These are phyloP conservation scores for Acanthosepion lycidas DNA, from an alignment of 2,888 invertebrate genomes.

Conservation along the genomic window DNA sequence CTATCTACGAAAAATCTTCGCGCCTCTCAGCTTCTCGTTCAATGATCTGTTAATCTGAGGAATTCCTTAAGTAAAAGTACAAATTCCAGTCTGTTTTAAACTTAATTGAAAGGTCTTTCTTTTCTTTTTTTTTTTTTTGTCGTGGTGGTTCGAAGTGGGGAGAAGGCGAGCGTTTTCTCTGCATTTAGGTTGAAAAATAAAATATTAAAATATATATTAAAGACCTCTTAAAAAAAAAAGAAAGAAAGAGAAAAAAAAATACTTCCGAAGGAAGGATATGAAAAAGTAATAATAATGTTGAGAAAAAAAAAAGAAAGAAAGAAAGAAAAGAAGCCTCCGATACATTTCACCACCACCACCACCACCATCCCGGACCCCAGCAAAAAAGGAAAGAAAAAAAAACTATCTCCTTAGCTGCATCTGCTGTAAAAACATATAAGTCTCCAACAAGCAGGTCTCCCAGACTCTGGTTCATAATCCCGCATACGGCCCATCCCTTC, in stretches of 20 bases:
- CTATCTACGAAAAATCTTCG: too few species aligned
- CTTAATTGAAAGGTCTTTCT: too few species aligned
- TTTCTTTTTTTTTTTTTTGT: too few species aligned
- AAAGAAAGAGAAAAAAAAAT: background rate
- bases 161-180: background rate
- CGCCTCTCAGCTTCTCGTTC: too few species aligned
- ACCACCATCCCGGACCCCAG: accelerated
- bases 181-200: background rate
- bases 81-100: too few species aligned
- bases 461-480: background rate
- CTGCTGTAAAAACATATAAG: background rate
- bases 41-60: too few species aligned
- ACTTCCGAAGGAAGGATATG: background rate
- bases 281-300: background rate
- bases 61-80: too few species aligned
- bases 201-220: background rate
- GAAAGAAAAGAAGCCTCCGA: background rate
- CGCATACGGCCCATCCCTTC: background rate
- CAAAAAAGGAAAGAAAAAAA: background rate
- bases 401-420: background rate
- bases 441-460: background rate
- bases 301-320: background rate
- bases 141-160: too few species aligned
- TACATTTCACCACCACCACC: background rate
- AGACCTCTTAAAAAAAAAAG: background rate